Evolutionary conservation across 2,113 vertebrate genomes (phyloP), one percentile per base, ranked within the genome.

Genomic region (Zosterops hypoxanthus): DNA sequence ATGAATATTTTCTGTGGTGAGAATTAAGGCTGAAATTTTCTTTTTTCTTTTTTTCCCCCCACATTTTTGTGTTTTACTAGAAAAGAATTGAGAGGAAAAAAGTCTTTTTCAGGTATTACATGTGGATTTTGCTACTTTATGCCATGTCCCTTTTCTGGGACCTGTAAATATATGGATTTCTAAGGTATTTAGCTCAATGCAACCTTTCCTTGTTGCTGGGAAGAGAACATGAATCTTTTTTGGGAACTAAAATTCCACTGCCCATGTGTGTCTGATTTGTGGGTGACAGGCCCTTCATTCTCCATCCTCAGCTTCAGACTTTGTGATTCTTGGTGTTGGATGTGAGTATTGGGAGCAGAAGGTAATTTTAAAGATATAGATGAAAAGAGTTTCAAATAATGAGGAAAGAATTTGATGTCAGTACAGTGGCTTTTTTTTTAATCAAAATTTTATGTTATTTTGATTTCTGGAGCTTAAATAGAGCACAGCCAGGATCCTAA

Each of bases 391-490:
- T 85, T 68, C 50, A 55, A 80, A 69, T 85, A 49, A 73, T 7
- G 23, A 88, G 42, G 28, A 42, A 55, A 79, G 44, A 80, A 61
- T 19, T 25, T 71, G 16, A 60, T 82, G 53, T 65, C 42, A 53
- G 26, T 78, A 28, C 2, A 0, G 36, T 66, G 46, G 31, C 19
- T 8, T 24, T 76, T 71, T 79, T 91, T 84, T 33, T 14, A 75
- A 82, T 82, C 28, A 82, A 85, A 44, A 56, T 81, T 83, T 92
- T 50, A 65, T 60, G n/a, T 82, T 69, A 18, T 39, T 89, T 95
- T 95, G 76, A 69, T 82, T 95, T 93, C 49, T 89, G 79, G 34
- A 82, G 66, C 84, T 90, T 66, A 61, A 82, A 22, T 60, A 90
- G 70, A 87, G 21, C 44, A 55, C 0, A 0, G 34, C 61, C 94